Base-by-base conservation (phyloP, 2,888 invertebrate genomes). In the Ceriagrion tenellum region DNA sequence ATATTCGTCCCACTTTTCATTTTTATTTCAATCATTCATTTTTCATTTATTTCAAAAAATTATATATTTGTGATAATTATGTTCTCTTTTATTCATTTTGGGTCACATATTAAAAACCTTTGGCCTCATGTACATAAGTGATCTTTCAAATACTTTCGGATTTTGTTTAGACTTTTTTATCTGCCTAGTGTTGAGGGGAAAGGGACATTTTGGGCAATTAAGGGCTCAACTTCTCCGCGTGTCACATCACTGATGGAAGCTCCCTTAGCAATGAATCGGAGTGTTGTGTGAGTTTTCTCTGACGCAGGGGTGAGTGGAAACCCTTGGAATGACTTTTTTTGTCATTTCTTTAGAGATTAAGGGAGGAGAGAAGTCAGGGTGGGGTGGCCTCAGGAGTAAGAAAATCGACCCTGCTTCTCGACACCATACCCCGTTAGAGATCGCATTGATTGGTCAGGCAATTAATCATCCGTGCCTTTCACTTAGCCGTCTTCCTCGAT, bases 391-490 rank as follows among this genome's bases (percentile, higher is more conserved):
- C 23, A 56, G 59, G 26, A 47, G 69, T n/a, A 47, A 35, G 35
- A 30, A 35, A n/a, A 47, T 69, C 47, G 18, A 18, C 40, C 69
- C 40, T 81, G n/a, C 93, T 40, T 93, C 63, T 23, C 55, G 12
- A 18, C 30, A 35, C 18, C 81, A 8, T 16, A 35, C 18, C 69
- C 69, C 10, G 23, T 35, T 35, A n/a, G 47, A 69, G 63, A 63
- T 88, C 47, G 4, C 95, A 69, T 95, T 89, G 89, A 95, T 95
- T 59, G 89, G 88, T 95, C 55, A 40, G 56, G 89, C 95, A 95
- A 95, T 95, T 95, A 95, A 95, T 95, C 95, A 95, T 95, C 88
- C 88, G 88, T 23, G 26, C 95, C 47, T 95, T 63, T 89, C 88
- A 59, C 88, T 88, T 95, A 88, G 18, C 63, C 47, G 26, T 95